Evolutionary conservation across 2,888 invertebrate genomes (phyloP).

Genomic region (Palloptera scutellata): DNA sequence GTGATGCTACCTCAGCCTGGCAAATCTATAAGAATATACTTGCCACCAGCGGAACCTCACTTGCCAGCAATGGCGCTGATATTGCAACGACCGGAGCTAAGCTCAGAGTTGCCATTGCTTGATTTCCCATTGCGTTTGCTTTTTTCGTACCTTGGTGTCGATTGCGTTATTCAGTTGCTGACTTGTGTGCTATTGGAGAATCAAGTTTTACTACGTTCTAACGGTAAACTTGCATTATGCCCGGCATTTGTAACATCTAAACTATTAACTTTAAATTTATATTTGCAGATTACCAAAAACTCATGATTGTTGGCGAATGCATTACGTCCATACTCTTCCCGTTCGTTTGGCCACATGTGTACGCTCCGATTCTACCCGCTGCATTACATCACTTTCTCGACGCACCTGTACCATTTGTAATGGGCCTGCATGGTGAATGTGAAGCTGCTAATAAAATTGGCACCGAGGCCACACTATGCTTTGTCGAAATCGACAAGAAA

Average conservation of each 20-base stretch:
- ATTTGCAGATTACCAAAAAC: conserved; percentile 85
- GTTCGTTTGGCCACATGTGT: conserved; percentile 98
- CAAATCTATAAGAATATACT: conserved; percentile 81
- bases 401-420: conserved; percentile 98
- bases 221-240: conserved; percentile 68
- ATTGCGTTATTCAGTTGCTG: conserved; percentile 90
- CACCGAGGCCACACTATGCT: conserved; percentile 88
- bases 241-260: no score
- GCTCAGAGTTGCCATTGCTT: conserved; percentile 89
- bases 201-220: conserved; percentile 92
- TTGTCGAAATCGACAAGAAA: conserved; percentile 94
- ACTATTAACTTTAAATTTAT: conserved; percentile 14
- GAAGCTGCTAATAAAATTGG: conserved; percentile 73
- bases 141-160: conserved; percentile 88
- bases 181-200: conserved; percentile 96
- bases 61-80: conserved; percentile 72
- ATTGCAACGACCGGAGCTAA: conserved; percentile 79
- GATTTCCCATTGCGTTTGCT: conserved; percentile 91
- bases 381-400: conserved; percentile 95
- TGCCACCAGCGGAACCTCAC: conserved; percentile 76
- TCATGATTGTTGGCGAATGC: conserved; percentile 97
- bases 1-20: conserved; percentile 90
- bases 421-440: conserved; percentile 81
- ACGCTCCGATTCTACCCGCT: conserved; percentile 97
- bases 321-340: conserved; percentile 90